phyloP scores from a whole-genome alignment of 2,888 invertebrate genomes.

The Acleris holmiana region DNA sequence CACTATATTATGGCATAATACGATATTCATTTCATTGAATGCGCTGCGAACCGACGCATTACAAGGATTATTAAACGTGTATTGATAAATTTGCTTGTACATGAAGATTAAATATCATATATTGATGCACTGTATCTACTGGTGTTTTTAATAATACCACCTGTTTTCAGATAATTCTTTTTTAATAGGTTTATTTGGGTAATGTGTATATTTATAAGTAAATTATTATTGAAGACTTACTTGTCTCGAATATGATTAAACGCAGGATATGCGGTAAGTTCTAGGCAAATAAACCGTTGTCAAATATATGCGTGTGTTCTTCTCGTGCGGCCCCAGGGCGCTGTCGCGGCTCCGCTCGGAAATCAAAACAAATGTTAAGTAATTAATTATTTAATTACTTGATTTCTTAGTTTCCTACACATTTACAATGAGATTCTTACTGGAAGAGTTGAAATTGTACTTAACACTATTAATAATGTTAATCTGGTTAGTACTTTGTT shows the following conservation, averaged over 20 bases:
- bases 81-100: constrained; percentile 89
- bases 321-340: constrained; percentile 37
- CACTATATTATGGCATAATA: constrained; percentile 84
- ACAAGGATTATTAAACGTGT: constrained; percentile 74
- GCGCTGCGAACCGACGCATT: constrained; percentile 60
- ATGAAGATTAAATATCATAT: constrained; percentile 91
- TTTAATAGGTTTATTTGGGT: constrained; percentile 80
- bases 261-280: constrained; percentile 78
- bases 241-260: constrained; percentile 79
- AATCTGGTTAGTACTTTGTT: not conserved
- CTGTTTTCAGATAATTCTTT: constrained; percentile 67
- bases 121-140: constrained; percentile 88
- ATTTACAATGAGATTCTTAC: constrained; percentile 2
- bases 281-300: constrained; percentile 81
- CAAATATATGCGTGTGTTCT: constrained; percentile 73
- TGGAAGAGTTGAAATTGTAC: not conserved
- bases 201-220: constrained; percentile 82
- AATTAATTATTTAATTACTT: constrained; percentile 21
- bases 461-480: not conserved
- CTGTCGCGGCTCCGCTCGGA: not conserved
- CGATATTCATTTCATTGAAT: constrained; percentile 71
- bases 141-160: constrained; percentile 82
- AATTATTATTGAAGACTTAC: constrained; percentile 79
- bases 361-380: constrained; percentile 8
- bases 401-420: constrained; percentile 8